These are phyloP conservation scores for Capricornis sumatraensis DNA, from an alignment of 2,113 vertebrate species.

Conservation along the genomic window DNA sequence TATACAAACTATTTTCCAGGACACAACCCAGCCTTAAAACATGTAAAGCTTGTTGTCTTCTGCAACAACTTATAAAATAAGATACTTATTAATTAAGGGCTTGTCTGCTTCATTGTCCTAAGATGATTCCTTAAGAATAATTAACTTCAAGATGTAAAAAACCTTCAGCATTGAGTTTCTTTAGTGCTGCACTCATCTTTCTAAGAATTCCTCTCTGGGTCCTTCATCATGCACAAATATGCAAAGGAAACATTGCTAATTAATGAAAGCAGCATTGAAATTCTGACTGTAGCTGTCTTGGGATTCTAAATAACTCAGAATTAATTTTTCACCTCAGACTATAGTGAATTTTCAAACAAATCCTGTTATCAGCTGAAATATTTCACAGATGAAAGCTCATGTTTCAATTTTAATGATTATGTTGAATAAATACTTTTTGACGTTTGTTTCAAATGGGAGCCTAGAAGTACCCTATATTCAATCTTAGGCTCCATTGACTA, in stretches of 20 bases:
- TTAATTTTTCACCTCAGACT: constrained; percentile 64
- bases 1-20: constrained; percentile 47
- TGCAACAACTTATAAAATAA: constrained; percentile 51
- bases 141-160: constrained; percentile 40
- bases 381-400: constrained; percentile 58
- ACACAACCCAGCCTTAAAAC: constrained; percentile 32
- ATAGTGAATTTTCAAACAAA: constrained; percentile 20
- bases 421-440: constrained; percentile 59
- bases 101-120: constrained; percentile 41
- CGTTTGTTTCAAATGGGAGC: constrained; percentile 46
- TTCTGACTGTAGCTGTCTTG: constrained; percentile 41
- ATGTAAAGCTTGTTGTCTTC: constrained; percentile 49
- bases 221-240: constrained; percentile 43
- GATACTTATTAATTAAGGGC: constrained; percentile 12
- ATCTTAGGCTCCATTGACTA: constrained; percentile 40
- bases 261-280: constrained; percentile 43
- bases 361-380: constrained; percentile 52
- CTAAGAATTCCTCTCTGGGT: background rate
- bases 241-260: constrained; percentile 39
- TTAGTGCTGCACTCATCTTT: background rate
- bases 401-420: constrained; percentile 55
- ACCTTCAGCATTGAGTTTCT: background rate
- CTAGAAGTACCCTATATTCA: constrained; percentile 30
- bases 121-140: constrained; percentile 46
- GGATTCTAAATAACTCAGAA: constrained; percentile 61